Base-by-base conservation (phyloP, 2,113 vertebrate genomes). In the Galeopterus variegatus region DNA sequence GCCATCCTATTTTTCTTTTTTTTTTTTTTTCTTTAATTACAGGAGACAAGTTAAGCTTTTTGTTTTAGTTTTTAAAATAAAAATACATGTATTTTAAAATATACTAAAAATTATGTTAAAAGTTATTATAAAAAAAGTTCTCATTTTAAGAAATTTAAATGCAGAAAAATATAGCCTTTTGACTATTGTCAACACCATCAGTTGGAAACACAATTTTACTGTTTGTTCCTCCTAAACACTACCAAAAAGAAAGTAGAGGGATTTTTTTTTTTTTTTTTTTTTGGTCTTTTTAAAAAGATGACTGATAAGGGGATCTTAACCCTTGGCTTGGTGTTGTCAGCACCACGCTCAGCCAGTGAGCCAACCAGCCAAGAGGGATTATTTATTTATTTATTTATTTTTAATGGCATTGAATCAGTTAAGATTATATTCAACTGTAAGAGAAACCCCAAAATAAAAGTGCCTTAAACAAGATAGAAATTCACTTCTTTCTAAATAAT, bases 91-190 rank as follows among this genome's bases (percentile, higher is more conserved):
- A 41, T 41, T 41, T 41, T 41, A 41, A 41, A 41, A 41, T 41
- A 41, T 41, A 41, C 41, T 41, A 41, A 41, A 41, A 41, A 41
- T 41, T 41, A 41, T 41, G 41, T 41, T 41, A 41, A 41, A 41
- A 41, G 41, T 41, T 72, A 13, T 89, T 19, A 64, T 17, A 76
- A 23, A 77, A 56, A 45, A 67, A 6, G 33, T 64, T 48, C 28
- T 77, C 26, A 85, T 77, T 86, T 77, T 80, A 88, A 64, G 52
- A 93, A 69, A 87, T 86, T 45, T 87, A 87, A 79, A 87, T 93
- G 36, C 15, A 69, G 18, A 56, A 64, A 75, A 77, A 73, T 67
- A 45, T 33, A 83, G n/a, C 58, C 58, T 56, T 65, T 67, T 86
- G 72, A 79, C 41, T 67, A 45, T 69, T 86, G 72, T 69, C 13